Percentiles rank a stretch among this genome's conserved stretches.
Evolutionary conservation across 2,113 vertebrate genomes (phyloP).

Genomic region (Pelodiscus sinensis): DNA sequence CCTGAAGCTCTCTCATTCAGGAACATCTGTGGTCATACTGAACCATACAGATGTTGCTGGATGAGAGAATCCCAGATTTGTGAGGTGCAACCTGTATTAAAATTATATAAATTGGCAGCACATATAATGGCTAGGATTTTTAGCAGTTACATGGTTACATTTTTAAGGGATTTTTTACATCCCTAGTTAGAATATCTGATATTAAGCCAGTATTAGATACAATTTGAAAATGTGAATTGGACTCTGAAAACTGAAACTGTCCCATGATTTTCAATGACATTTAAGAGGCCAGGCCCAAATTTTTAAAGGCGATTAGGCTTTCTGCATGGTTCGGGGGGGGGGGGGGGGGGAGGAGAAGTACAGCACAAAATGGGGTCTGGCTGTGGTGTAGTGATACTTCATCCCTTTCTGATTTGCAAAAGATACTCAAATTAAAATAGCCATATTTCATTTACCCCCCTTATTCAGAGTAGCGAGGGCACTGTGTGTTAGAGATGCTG

Average conservation of each 20-base stretch:
- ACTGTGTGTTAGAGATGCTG: background rate
- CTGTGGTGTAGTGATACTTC: background rate
- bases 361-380: background rate
- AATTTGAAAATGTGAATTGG: background rate
- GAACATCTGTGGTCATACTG: no score
- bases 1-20: no score
- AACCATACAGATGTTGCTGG: no score
- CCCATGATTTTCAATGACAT: conserved; percentile 13
- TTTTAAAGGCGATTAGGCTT: background rate
- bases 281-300: background rate
- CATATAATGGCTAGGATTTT: no score
- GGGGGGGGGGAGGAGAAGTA: background rate
- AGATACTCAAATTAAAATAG: background rate
- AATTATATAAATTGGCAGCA: no score
- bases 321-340: background rate
- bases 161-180: no score
- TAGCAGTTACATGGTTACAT: no score
- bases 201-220: background rate
- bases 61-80: no score
- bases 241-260: conserved; percentile 12
- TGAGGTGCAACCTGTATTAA: no score
- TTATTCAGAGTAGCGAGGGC: fast-evolving
- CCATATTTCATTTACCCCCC: background rate
- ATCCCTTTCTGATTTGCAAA: fast-evolving
- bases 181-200: background rate